A percentile compares a stretch with the other conserved stretches of the same genome.
Evolutionary conservation across 2,113 vertebrate genomes (phyloP).

Genomic region (Chlorocebus sabaeus): DNA sequence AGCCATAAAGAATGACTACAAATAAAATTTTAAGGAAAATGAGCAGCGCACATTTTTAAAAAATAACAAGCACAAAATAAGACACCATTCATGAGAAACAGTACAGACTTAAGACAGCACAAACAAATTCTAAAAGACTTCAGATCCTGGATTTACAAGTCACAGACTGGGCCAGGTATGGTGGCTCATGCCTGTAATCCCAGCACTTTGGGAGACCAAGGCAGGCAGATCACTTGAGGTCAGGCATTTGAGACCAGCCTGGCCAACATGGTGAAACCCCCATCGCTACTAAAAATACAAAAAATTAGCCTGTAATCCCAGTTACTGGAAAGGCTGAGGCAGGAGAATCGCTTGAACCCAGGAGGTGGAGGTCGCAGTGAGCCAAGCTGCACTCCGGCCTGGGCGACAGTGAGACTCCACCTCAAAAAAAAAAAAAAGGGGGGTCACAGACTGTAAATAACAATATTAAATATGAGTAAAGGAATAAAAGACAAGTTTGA

Average conservation of each 20-base stretch:
- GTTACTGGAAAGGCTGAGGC: too few species aligned
- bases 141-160: neutral
- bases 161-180: neutral
- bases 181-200: neutral
- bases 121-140: slow-evolving; percentile 8
- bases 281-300: too few species aligned
- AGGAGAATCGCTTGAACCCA: too few species aligned
- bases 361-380: too few species aligned
- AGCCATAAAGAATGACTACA: neutral
- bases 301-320: too few species aligned
- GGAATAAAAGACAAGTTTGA: neutral
- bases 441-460: neutral
- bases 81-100: neutral
- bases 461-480: neutral
- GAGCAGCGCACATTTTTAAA: neutral
- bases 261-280: too few species aligned
- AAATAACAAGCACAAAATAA: neutral
- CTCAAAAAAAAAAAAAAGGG: too few species aligned
- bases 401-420: too few species aligned
- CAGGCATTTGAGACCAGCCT: too few species aligned
- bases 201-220: too few species aligned
- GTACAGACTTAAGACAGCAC: neutral
- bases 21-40: slow-evolving; percentile 43
- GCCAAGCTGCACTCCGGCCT: too few species aligned
- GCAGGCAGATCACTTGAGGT: too few species aligned